A percentile compares a stretch with the other conserved stretches of the same genome.
These are phyloP conservation scores for Zosterops borbonicus DNA, from an alignment of 2,113 vertebrate species.

Conservation along the genomic window DNA sequence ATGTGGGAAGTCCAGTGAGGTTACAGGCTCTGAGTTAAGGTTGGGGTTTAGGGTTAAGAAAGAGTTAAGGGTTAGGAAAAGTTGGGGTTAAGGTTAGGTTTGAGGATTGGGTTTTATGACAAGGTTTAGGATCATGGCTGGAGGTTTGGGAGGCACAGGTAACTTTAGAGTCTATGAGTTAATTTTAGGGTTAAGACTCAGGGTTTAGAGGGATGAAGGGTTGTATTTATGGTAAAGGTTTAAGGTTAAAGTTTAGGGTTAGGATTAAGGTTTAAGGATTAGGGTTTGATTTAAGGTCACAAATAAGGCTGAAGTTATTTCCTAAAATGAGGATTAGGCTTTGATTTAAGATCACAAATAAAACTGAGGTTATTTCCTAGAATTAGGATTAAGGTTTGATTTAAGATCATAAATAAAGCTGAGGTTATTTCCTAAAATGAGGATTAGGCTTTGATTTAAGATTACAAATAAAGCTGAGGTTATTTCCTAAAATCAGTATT, in stretches of 20 bases:
- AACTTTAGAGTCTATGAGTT: background rate
- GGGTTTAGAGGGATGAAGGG: background rate
- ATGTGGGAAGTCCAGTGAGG: background rate
- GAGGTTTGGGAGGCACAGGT: background rate
- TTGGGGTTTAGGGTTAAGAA: background rate
- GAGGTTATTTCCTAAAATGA: background rate
- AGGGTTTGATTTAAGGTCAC: background rate
- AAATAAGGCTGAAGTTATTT: too few relatives aligned
- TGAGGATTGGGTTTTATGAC: background rate
- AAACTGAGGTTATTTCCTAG: too few relatives aligned
- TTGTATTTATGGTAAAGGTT: background rate
- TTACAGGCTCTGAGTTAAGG: background rate
- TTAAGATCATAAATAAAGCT: background rate
- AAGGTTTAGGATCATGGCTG: background rate
- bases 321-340: too few relatives aligned
- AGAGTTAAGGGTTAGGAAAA: background rate
- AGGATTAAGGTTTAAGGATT: background rate
- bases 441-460: background rate
- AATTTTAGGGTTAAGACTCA: background rate
- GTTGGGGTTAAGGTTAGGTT: background rate
- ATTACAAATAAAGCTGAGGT: too few relatives aligned
- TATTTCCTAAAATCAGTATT: too few relatives aligned
- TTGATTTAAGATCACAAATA: too few relatives aligned
- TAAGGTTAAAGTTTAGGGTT: background rate
- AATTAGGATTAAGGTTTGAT: accelerated